Percentiles rank a stretch among this genome's conserved stretches.
phyloP scores from a whole-genome alignment of 2,888 invertebrate species.

The Bugulina stolonifera region DNA sequence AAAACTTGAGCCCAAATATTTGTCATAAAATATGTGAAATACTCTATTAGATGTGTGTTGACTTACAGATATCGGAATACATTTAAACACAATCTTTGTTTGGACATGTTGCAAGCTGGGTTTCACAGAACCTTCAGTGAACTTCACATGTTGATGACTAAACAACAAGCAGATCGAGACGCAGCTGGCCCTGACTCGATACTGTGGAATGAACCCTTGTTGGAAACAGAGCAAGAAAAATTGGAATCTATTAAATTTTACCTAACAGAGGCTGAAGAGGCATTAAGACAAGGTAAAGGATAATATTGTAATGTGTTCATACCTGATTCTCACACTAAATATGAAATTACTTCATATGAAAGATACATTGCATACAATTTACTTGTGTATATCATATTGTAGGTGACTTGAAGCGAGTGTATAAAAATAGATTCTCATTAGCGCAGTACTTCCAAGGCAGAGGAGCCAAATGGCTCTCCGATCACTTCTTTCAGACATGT shows the following conservation, averaged over 20 bases:
- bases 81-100: slow-evolving; percentile 50
- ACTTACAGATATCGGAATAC: slow-evolving; percentile 42
- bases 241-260: slow-evolving; percentile 43
- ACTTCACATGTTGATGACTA: slow-evolving; percentile 46
- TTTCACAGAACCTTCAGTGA: slow-evolving; percentile 50
- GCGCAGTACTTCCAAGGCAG: slow-evolving; percentile 45
- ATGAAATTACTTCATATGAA: too few species aligned
- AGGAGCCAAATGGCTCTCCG: slow-evolving; percentile 48
- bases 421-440: slow-evolving; percentile 38
- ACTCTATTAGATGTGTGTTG: background rate
- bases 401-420: slow-evolving; percentile 28
- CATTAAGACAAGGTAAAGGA: slow-evolving; percentile 40
- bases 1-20: too few species aligned
- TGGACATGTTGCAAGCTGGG: slow-evolving; percentile 50
- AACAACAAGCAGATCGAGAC: slow-evolving; percentile 41
- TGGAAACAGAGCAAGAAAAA: slow-evolving; percentile 48
- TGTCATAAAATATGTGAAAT: background rate
- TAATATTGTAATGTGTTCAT: too few species aligned
- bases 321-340: too few species aligned
- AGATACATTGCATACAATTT: too few species aligned
- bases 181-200: slow-evolving; percentile 49
- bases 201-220: slow-evolving; percentile 44
- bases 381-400: too few species aligned
- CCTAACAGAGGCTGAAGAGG: slow-evolving; percentile 45
- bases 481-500: slow-evolving; percentile 49